These are phyloP conservation scores for Cremastobaeus sp. DNA, from an alignment of 2,888 invertebrate species.

Conservation along the genomic window DNA sequence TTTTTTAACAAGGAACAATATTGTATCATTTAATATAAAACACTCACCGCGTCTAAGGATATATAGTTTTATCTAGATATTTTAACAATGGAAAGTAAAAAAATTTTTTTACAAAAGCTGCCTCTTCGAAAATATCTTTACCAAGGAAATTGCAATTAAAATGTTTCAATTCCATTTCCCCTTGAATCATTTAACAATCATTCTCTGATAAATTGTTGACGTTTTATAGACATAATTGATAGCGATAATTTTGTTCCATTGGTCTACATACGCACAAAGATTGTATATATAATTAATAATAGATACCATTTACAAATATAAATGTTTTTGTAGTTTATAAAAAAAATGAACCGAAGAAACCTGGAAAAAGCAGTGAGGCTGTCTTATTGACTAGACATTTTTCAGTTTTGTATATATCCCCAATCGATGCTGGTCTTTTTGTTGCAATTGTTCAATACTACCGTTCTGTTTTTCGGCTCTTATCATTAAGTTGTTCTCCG, in stretches of 20 bases:
- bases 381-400: constrained; percentile 70
- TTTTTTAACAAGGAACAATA: constrained; percentile 20
- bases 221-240: constrained; percentile 23
- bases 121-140: constrained; percentile 6
- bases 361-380: constrained; percentile 20
- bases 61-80: constrained; percentile 6
- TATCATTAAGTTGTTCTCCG: constrained; percentile 80
- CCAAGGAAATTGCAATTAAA: neutral
- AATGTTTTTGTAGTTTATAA: neutral
- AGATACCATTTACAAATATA: constrained; percentile 18
- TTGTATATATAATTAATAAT: too few species aligned
- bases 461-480: constrained; percentile 73
- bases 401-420: constrained; percentile 39
- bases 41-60: too few species aligned
- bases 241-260: constrained; percentile 9
- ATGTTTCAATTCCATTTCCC: neutral
- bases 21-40: too few species aligned
- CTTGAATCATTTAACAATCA: too few species aligned
- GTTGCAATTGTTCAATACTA: constrained; percentile 66
- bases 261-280: too few species aligned
- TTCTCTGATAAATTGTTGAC: too few species aligned
- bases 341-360: neutral
- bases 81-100: neutral
- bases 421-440: constrained; percentile 17
- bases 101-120: constrained; percentile 1